Base-by-base conservation (phyloP, 2,797 vertebrate species). In the Meriones psammophilus region DNA sequence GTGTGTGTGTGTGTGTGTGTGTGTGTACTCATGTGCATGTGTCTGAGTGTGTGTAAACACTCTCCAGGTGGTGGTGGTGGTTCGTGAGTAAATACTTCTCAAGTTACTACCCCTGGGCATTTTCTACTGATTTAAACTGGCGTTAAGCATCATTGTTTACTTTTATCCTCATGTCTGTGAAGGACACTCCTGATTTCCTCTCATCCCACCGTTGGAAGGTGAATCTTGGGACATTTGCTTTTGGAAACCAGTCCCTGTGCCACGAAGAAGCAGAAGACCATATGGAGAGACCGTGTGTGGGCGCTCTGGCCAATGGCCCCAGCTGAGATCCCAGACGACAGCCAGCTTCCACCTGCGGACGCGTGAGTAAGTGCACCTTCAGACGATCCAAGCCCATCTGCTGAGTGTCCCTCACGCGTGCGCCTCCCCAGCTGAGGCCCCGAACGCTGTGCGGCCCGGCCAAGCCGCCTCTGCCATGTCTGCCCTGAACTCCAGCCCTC, bases 161-260 rank as follows among this genome's bases (percentile, higher is more conserved):
- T 62, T 81, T 89, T 78, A 33, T 9, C 26, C 71, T 87, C 20
- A 30, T 62, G 39, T 69, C 94, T 89, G 33, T 87, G 85, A 24
- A 14, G 36, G 39, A 24, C 5, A 80, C n/a, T 39, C 50, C 7
- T 3, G 2, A 20, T 66, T 30, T 18, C 68, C 30, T 79, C 54
- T 62, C 3, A 50, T 22, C 5, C 42, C 8, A 1, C 71, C 74
- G 46, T 50, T 88, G 14, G 74, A 94, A 94, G 73, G 81, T 42
- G 85, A 96, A 6, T 74, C 88, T 88, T 81, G 74, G 71, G 39
- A 92, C 18, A 56, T 56, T 90, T 81, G 60, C 39, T 77, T 30
- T 58, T 83, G 50, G 62, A 86, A 74, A n/a, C 9, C 7, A 77
- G 42, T 88, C 33, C 12, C 5, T 1, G 2, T 22, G 42, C 68